phyloP scores from a whole-genome alignment of 37 sponge, comb jelly and placozoan species.

The Halichondria panicea region DNA sequence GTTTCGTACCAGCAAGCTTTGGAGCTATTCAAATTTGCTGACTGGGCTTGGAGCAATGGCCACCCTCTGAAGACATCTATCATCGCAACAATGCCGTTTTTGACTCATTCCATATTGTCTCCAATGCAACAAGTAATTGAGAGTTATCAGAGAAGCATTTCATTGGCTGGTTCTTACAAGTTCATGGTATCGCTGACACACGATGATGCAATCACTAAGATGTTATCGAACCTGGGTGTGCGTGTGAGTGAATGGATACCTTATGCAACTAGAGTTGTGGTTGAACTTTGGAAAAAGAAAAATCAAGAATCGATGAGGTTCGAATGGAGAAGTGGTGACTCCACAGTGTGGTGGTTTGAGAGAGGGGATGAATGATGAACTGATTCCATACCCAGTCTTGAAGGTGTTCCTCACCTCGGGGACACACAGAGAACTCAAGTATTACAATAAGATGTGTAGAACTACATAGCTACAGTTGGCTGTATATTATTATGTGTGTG shows the following conservation, averaged over 20 bases:
- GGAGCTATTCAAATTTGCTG: slow-evolving; percentile 13
- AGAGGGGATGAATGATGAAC: background rate
- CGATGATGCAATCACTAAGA: slow-evolving; percentile 32
- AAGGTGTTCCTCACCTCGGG: slow-evolving; percentile 41
- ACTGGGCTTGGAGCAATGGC: slow-evolving; percentile 7
- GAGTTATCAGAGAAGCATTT: too few relatives aligned
- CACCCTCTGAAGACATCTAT: slow-evolving; percentile 26
- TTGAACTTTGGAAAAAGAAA: slow-evolving; percentile 63
- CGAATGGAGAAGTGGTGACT: slow-evolving; percentile 46
- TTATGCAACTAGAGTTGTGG: slow-evolving; percentile 58
- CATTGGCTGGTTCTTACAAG: background rate
- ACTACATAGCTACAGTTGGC: too few relatives aligned
- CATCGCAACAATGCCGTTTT: slow-evolving; percentile 28
- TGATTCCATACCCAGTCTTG: slow-evolving; percentile 14
- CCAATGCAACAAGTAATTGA: slow-evolving; percentile 19
- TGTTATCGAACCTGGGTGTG: slow-evolving; percentile 30
- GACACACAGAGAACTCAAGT: slow-evolving; percentile 6
- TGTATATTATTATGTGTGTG: too few relatives aligned
- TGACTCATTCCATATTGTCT: slow-evolving; percentile 44
- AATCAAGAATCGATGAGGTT: slow-evolving; percentile 14
- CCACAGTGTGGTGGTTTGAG: background rate
- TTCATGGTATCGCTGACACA: slow-evolving; percentile 42
- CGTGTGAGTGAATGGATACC: slow-evolving; percentile 32
- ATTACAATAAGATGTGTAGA: slow-evolving; percentile 37
- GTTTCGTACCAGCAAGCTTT: background rate